Base-by-base conservation (phyloP, 2,113 vertebrate genomes). In the Tachycineta bicolor region DNA sequence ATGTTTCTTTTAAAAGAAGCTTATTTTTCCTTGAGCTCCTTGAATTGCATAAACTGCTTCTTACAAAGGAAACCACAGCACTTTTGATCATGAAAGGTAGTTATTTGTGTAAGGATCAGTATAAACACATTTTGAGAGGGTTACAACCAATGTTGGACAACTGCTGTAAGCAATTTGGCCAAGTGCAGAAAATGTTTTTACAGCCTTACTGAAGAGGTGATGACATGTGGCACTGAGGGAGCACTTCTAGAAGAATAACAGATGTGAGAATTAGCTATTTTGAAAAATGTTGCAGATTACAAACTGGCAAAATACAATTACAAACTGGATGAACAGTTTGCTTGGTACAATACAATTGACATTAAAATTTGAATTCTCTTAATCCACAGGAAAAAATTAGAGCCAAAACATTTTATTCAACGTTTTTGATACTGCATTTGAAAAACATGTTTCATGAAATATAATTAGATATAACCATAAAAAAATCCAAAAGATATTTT, bases 161-260 rank as follows among this genome's bases (percentile, higher is more conserved):
- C 28, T 83, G 17, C 9, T 63, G 21, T 34, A 75, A 59, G 39
- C 10, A 70, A 25, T 74, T 76, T 83, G 49, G 8, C 8, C 26
- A 90, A 92, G 28, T 55, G 76, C 50, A 59, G 50, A 67, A 89
- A 77, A 53, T 47, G 17, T 73, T 83, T 88, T 53, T 68, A 17
- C 4, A 29, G 2, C 2, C 25, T 83, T 77, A 24, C 22, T 69
- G 68, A 26, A 60, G 44, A 71, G 11, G 5, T 50, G 33, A 19
- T 41, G 22, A 18, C 17, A 5, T 2, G 1, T 75, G 34, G 6
- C 1, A 1, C 33, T 49, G 41, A 79, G 67, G 3, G 9, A 62
- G 6, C 1, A 5, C n/a, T 83, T 41, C 4, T 58, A 52, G 55
- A 33, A 95, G 37, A 73, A 26, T 29, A 47, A 23, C 5, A 68